Conservation (phyloP, 2,797 vertebrate species). For the Gallinago stenura region DNA sequence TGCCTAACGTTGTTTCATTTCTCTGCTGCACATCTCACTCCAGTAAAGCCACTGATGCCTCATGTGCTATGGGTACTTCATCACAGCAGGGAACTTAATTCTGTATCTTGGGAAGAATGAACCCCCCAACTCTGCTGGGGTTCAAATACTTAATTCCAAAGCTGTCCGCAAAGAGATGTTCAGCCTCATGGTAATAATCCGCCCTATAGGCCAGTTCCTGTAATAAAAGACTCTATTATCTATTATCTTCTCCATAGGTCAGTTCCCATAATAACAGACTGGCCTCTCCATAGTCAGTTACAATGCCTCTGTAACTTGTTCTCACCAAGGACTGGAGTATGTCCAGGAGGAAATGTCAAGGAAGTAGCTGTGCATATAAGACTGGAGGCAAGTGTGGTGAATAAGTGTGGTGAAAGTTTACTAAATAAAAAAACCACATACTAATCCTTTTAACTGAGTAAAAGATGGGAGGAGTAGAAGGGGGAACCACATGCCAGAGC, state of each 20-base stretch:
- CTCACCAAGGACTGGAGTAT: background rate
- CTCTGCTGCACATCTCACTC: background rate
- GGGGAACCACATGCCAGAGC: background rate
- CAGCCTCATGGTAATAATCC: background rate
- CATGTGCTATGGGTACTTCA: accelerated
- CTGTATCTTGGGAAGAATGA: background rate
- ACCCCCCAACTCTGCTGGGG: background rate
- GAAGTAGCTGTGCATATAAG: background rate
- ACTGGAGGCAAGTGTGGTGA: background rate
- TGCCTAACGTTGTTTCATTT: accelerated
- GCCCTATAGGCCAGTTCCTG: background rate
- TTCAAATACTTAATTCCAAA: background rate
- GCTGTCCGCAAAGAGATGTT: accelerated
- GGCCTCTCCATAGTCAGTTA: background rate
- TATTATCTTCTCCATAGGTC: background rate
- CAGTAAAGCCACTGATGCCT: background rate
- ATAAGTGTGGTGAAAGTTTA: background rate
- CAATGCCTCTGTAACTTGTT: background rate
- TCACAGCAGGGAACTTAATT: background rate
- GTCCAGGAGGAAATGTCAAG: slow-evolving; percentile 27
- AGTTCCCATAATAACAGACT: background rate
- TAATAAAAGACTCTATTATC: background rate
- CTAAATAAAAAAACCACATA: background rate
- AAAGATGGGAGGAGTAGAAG: background rate
- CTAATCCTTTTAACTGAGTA: background rate